phyloP scores from a whole-genome alignment of 2,797 vertebrate genomes.

The Acomys russatus region DNA sequence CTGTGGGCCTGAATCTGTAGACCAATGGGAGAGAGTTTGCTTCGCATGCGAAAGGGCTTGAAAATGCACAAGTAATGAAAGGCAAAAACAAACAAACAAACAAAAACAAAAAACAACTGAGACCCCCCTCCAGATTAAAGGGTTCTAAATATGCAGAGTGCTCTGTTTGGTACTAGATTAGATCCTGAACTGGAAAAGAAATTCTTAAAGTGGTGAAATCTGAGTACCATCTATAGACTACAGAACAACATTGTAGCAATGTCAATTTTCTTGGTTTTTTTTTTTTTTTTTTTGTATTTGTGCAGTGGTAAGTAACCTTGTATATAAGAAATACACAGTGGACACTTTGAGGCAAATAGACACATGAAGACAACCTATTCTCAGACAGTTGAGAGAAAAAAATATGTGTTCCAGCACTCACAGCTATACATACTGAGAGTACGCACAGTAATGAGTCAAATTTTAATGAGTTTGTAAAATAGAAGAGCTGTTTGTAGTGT shows the following conservation, averaged over 20 bases:
- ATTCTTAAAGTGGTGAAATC: neutral
- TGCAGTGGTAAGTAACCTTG: constrained; percentile 12
- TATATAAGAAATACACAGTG: constrained; percentile 31
- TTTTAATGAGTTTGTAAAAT: neutral
- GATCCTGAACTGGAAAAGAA: constrained; percentile 19
- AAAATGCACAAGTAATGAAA: neutral
- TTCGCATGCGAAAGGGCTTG: neutral
- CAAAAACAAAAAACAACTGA: neutral
- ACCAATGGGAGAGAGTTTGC: neutral
- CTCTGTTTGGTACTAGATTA: neutral
- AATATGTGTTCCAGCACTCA: neutral
- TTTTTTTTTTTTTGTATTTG: constrained; percentile 26
- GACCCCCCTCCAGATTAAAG: neutral
- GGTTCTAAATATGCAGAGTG: neutral
- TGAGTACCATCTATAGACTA: neutral
- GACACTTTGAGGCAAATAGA: neutral
- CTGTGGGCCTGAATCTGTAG: neutral
- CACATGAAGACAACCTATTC: neutral
- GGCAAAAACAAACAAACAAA: neutral
- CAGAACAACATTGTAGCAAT: constrained; percentile 7
- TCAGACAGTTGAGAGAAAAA: neutral
- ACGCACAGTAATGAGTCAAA: neutral
- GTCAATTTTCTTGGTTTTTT: neutral
- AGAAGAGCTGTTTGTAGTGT: neutral
- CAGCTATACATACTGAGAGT: neutral